phyloP scores from a whole-genome alignment of 2,888 invertebrate genomes.

The Oscheius myriophilus region DNA sequence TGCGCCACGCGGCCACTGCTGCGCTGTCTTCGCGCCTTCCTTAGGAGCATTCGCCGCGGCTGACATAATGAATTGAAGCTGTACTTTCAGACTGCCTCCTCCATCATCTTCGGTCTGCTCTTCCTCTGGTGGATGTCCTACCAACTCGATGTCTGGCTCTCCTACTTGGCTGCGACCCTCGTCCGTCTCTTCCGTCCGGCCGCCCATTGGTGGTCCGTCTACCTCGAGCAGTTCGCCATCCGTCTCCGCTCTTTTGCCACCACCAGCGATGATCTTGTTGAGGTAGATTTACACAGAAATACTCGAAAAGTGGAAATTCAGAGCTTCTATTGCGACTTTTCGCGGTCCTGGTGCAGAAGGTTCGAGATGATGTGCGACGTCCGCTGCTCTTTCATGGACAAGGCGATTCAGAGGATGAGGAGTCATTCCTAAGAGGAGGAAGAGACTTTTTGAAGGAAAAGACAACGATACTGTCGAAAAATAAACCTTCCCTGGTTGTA shows the following conservation, averaged over 20 bases:
- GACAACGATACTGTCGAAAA: slow-evolving; percentile 7
- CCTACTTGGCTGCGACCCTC: slow-evolving; percentile 18
- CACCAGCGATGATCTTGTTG: slow-evolving; percentile 18
- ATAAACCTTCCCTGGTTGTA: slow-evolving; percentile 2
- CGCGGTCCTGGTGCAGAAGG: slow-evolving; percentile 16
- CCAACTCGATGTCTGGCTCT: slow-evolving; percentile 14
- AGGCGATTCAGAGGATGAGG: slow-evolving; percentile 21
- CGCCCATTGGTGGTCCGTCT: slow-evolving; percentile 12
- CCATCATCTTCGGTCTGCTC: background rate
- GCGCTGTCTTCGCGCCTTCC: no score
- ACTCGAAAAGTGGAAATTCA: no score
- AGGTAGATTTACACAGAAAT: background rate
- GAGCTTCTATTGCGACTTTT: slow-evolving; percentile 23
- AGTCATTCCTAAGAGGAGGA: background rate
- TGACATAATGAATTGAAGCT: background rate
- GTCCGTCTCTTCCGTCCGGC: slow-evolving; percentile 16
- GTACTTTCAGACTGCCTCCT: slow-evolving; percentile 7
- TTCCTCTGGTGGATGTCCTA: slow-evolving; percentile 23
- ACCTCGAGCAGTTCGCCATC: slow-evolving; percentile 18
- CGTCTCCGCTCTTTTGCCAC: slow-evolving; percentile 22
- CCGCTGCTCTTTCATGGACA: slow-evolving; percentile 23
- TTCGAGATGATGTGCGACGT: slow-evolving; percentile 27
- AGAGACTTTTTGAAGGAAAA: background rate
- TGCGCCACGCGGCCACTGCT: slow-evolving; percentile 56
- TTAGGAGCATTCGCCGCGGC: background rate